A percentile compares a stretch with the other conserved stretches of the same genome.
These are phyloP conservation scores for Lydus trimaculatus DNA, from an alignment of 2,888 invertebrate genomes.

Conservation along the genomic window DNA sequence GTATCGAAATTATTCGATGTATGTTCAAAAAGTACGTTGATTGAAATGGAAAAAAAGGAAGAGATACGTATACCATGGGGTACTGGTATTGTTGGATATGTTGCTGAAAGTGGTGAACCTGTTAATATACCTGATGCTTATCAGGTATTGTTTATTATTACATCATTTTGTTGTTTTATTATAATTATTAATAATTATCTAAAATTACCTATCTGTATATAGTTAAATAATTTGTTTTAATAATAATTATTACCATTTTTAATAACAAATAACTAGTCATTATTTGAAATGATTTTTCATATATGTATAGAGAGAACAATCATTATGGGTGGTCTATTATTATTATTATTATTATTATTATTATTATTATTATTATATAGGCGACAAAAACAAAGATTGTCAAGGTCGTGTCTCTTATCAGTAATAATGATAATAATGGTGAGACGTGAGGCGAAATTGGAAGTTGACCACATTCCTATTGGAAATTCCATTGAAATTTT, in stretches of 20 bases:
- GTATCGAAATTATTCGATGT: slow-evolving; percentile 96
- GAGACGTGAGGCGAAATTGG: not conserved
- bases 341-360: not conserved
- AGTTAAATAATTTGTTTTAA: too few species aligned
- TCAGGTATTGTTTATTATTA: slow-evolving; percentile 66
- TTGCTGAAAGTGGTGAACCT: slow-evolving; percentile 90
- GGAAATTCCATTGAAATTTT: not conserved
- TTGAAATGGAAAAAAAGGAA: slow-evolving; percentile 91
- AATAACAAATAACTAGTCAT: too few species aligned
- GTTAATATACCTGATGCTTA: slow-evolving; percentile 97
- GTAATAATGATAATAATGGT: not conserved
- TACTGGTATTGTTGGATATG: slow-evolving; percentile 93
- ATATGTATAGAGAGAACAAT: not conserved
- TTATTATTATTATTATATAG: not conserved
- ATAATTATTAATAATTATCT: not conserved
- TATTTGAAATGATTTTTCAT: not conserved
- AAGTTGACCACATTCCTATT: slow-evolving; percentile 6
- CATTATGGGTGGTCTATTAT: not conserved
- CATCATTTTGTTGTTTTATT: not conserved
- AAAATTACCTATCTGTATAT: too few species aligned
- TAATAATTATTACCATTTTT: too few species aligned
- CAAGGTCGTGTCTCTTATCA: slow-evolving; percentile 1
- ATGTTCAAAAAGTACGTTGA: slow-evolving; percentile 88
- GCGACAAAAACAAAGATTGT: not conserved
- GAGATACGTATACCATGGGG: slow-evolving; percentile 96